Evolutionary conservation across 1,140 invertebrate genomes (phyloP), one percentile per base, ranked within the genome.

Genomic region (Cydia fagiglandana): DNA sequence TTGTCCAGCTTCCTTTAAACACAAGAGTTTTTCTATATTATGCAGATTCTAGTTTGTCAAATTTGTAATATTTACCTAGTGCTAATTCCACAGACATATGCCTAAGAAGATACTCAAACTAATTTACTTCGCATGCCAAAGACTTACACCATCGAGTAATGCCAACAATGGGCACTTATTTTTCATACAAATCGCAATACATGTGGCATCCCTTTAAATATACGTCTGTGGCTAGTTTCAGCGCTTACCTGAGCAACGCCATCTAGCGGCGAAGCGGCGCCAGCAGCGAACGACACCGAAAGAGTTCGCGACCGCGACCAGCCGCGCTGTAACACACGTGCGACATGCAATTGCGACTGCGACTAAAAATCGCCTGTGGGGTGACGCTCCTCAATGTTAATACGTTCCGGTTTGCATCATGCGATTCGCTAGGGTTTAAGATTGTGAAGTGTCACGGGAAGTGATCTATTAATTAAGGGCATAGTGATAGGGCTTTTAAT

Each of bases 281-380:
- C 95, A 4, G 94, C 95, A 47, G 96, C 95, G 91, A 97, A 97
- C 85, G 96, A 97, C 13, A 98, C 96, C 50, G 97, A 98, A 80
- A 98, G 94, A 17, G 97, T 98, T 79, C 97, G 94, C 17, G 97
- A 97, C 70, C 97, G 93, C 5, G 97, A 97, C 97, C 97, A 98
- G 74, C 95, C 96, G 80, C 95, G 94, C 90, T 94, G 94, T 79
- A 94, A 93, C 90, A 88, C 80, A 91, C 89, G 87, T 85, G 83
- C 89, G 56, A 82, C 84, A 81, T 80, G 81, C 83, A 79, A 68
- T 76, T 64, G 77, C 77, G 41, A 70, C 64, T 76, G 75, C 73
- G 24, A 17, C 38, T 70, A 70, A 70, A 4, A 70, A 70, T 70
- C 66, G 66, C 66, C 15, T 45, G 66, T 70, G 66, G 66, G 30